Evolutionary conservation across 2,888 invertebrate species (phyloP), one percentile per base, ranked within the genome.

Genomic region (Cataglyphis rosenhaueri): DNA sequence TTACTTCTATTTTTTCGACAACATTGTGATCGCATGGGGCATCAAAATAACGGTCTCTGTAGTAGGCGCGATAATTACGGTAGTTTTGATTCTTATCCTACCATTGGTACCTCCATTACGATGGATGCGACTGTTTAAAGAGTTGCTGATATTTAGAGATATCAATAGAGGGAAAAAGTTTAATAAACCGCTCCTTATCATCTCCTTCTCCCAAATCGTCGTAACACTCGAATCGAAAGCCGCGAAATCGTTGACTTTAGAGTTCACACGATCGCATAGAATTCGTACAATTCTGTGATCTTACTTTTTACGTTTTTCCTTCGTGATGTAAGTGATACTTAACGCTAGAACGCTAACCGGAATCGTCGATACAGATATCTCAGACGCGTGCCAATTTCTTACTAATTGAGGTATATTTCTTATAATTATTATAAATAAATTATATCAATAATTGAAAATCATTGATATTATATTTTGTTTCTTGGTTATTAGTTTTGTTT

Each of bases 241-340:
- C 65, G 76, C 68, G 38, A 66, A 81, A 76, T 84, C 66, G 71
- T 75, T 38, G 65, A 52, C 73, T n/a, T 75, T 29, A 76, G 62
- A 52, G 70, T 74, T 78, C 71, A 61, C 76, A 85, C 86, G 87
- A 71, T 71, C 83, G 71, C 85, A 85, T 85, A 84, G 87, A 86
- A 88, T 89, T 88, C 87, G 85, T 83, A 84, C 83, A 81, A 89
- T 86, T 90, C 90, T 90, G 90, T 90, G 90, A 90, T 90, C 86
- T 88, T 88, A 89, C 65, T 85, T 79, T 85, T 90, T 90, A 87
- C 74, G 85, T 90, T 89, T 83, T 74, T 82, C 57, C 66, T 84
- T 87, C 85, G 84, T 85, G 85, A 85, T 87, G 85, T 88, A 87
- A 86, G 81, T 83, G 83, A 85, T 85, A 84, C 83, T 85, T 89